phyloP scores from a whole-genome alignment of 2,113 vertebrate species.

The Oncorhynchus gorbuscha region DNA sequence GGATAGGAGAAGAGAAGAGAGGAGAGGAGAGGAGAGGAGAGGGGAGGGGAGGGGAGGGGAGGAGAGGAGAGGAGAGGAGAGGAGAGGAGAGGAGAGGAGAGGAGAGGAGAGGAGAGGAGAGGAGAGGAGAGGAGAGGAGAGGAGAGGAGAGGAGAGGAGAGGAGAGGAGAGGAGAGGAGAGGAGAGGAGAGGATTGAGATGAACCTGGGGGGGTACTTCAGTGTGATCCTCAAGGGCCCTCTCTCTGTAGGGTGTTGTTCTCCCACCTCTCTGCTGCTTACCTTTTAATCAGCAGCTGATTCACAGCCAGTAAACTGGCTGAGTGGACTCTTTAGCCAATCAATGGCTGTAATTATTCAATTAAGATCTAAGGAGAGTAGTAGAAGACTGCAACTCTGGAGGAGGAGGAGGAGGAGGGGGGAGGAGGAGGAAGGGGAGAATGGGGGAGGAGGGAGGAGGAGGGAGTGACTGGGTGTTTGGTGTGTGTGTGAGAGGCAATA shows the following conservation, averaged over 20 bases:
- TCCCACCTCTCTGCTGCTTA: conserved; percentile 41
- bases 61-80: no score
- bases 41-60: no score
- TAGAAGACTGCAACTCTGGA: conserved; percentile 34
- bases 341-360: conserved; percentile 72
- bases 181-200: no score
- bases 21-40: no score
- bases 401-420: conserved; percentile 5
- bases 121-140: no score
- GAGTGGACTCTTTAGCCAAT: conserved; percentile 67
- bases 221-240: not conserved
- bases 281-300: conserved; percentile 56
- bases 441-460: conserved; percentile 5
- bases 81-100: no score
- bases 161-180: no score
- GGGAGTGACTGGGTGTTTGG: conserved; percentile 1
- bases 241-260: conserved; percentile 38
- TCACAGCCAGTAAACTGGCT: conserved; percentile 47
- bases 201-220: not conserved
- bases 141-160: no score
- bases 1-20: no score
- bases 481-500: conserved; percentile 9
- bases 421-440: no score
- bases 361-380: conserved; percentile 57
- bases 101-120: no score